Evolutionary conservation across 2,888 invertebrate genomes (phyloP), one percentile per base, ranked within the genome.

Genomic region (Spicauda simplicius): DNA sequence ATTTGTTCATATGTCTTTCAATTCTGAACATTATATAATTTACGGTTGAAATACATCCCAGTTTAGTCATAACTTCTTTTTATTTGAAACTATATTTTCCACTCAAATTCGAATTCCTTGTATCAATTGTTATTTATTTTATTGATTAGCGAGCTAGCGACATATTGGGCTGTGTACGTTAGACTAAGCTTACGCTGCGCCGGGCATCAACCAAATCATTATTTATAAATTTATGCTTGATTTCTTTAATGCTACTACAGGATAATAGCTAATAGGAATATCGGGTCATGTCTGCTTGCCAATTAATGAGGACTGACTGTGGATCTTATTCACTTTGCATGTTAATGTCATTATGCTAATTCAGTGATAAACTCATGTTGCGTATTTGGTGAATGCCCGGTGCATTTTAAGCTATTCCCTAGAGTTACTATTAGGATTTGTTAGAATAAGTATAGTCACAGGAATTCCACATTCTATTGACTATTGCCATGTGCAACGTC

Each of bases 131-230:
- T 52, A 60, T 60, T 60, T 54, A 62, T 54, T 41, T 1, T 30
- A 48, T 45, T 18, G n/a, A 41, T 48, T 64, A 56, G 64, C 16
- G n/a, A 50, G 33, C 64, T 56, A 56, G 64, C 33, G 50, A 64
- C 57, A 64, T 55, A 30, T 33, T 19, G 33, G 64, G 64, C 64
- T 56, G 64, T 30, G 64, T 33, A 54, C 45, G 54, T 54, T 53
- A 41, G 54, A 61, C 20, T 48, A 58, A 12, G 53, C 61, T 25
- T 52, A 11, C 20, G 45, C 25, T 18, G 54, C 54, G 54, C 37
- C 62, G n/a, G 12, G 18, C 33, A 2, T 18, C 37, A 14, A 41
- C 14, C 14, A 14, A 41, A 14, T 14, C 10, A 14, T 41, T 6
- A 10, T 8, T 33, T 6, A 33, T 8, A 41, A 41, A 41, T 41